Base-by-base conservation (phyloP, 1,140 invertebrate species). In the Doryteuthis pealeii region DNA sequence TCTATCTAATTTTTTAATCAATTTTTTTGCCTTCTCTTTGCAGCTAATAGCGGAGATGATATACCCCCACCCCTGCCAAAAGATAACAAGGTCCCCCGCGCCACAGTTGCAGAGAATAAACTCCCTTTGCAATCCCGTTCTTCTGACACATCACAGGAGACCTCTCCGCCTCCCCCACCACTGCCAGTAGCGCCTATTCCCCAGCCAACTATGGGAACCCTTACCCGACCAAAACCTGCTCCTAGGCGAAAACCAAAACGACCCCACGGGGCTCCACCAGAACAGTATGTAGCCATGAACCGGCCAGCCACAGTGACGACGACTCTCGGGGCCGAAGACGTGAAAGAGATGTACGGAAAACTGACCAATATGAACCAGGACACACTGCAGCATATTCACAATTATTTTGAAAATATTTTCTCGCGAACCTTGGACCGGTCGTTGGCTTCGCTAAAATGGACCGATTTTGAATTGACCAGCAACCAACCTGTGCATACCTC, bases 221-320 rank as follows among this genome's bases (percentile, higher is more conserved):
- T 84, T 14, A 80, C 80, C 33, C 74, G 83, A 74, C 84, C 84
- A 1, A 78, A 79, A 65, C 83, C 84, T 18, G 76, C 80, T 40
- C 84, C 82, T 14, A 74, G 83, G 33, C 76, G 76, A 43, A 78
- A 79, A 65, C 79, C 81, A 58, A 79, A 79, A 32, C 62, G 78
- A 40, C 75, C 76, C 12, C 80, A 83, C 45, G 80, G 80, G 58
- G 74, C 76, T 43, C 78, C 75, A 0, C 81, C 79, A 40, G 84
- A 86, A 65, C 84, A 86, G 71, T 86, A 86, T 70, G 79, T 86
- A 18, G 83, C 84, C 1, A 86, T 86, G 84, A 85, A 86, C 67
- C 72, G 82, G 54, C 82, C 83, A 6, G 12, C 54, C 26, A 83
- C 81, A 67, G 76, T 79, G 10, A 79, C 83, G 8, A 80, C 82